phyloP scores from a whole-genome alignment of 2,797 vertebrate species.

The Neoniphon sammara region DNA sequence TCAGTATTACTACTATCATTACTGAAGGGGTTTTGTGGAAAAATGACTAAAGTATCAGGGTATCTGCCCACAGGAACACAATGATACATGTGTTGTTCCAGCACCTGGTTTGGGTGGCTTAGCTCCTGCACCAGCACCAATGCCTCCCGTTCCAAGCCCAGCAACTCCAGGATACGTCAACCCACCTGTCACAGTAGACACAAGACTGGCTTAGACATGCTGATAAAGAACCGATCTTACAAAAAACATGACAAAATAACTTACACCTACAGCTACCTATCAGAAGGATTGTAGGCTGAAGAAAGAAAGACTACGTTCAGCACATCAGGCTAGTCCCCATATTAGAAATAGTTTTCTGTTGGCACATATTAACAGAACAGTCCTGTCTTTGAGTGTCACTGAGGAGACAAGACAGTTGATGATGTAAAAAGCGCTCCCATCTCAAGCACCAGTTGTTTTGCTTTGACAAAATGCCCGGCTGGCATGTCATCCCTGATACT shows the following conservation, averaged over 20 bases:
- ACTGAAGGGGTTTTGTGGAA: no score
- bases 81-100: not conserved
- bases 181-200: slow-evolving; percentile 53
- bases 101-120: slow-evolving; percentile 84
- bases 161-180: slow-evolving; percentile 62
- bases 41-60: not conserved
- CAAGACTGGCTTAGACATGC: slow-evolving; percentile 9
- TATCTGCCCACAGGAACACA: not conserved
- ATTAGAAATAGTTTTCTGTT: not conserved
- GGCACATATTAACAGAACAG: not conserved
- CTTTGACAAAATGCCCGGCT: slow-evolving; percentile 16
- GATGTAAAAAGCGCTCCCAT: not conserved
- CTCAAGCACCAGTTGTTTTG: slow-evolving; percentile 26
- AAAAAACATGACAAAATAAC: not conserved
- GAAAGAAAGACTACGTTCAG: not conserved
- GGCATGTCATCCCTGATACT: slow-evolving; percentile 41
- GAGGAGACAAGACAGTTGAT: not conserved
- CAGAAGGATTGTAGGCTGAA: not conserved
- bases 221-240: not conserved
- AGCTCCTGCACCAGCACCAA: slow-evolving; percentile 62
- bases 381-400: not conserved
- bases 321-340: not conserved
- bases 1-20: not conserved
- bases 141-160: slow-evolving; percentile 60
- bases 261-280: not conserved